phyloP scores from a whole-genome alignment of 1,140 invertebrate genomes.

The Heterodera carotae region DNA sequence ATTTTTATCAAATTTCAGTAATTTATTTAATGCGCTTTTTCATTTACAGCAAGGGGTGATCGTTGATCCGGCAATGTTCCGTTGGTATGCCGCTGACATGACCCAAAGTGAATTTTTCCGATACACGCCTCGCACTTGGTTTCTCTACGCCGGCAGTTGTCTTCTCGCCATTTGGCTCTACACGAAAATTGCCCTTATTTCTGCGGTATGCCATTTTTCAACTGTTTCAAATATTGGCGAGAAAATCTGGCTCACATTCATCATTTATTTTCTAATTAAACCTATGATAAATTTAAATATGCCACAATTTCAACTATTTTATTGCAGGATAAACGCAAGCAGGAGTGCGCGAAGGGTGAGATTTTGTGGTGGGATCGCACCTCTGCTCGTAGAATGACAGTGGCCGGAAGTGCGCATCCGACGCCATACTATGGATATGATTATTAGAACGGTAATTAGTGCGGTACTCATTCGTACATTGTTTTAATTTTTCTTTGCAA shows the following conservation, averaged over 20 bases:
- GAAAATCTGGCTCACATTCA: slow-evolving; percentile 12
- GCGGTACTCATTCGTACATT: not conserved
- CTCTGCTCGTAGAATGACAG: slow-evolving; percentile 41
- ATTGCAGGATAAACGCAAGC: slow-evolving; percentile 54
- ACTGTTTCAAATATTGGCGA: too few relatives aligned
- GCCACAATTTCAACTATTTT: slow-evolving; percentile 11
- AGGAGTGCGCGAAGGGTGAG: slow-evolving; percentile 58
- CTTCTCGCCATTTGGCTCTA: slow-evolving; percentile 57
- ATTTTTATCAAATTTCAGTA: slow-evolving; percentile 3
- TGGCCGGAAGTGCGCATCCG: slow-evolving; percentile 50
- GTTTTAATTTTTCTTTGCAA: slow-evolving; percentile 13
- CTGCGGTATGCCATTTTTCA: slow-evolving; percentile 34
- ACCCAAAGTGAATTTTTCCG: slow-evolving; percentile 63
- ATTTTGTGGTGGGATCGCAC: slow-evolving; percentile 64
- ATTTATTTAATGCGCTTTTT: slow-evolving; percentile 17
- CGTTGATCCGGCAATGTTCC: slow-evolving; percentile 65
- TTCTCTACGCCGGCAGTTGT: slow-evolving; percentile 56
- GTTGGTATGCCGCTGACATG: slow-evolving; percentile 65
- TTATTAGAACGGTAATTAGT: slow-evolving; percentile 15
- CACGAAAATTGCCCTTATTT: slow-evolving; percentile 46
- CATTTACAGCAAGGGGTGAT: slow-evolving; percentile 58
- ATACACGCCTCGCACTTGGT: slow-evolving; percentile 54
- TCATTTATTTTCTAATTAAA: too few relatives aligned
- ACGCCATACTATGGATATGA: slow-evolving; percentile 24
- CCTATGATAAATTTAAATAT: too few relatives aligned